A percentile compares a stretch with the other conserved stretches of the same genome.
Evolutionary conservation across 2,888 invertebrate species (phyloP).

Genomic region (Junonia oenone): DNA sequence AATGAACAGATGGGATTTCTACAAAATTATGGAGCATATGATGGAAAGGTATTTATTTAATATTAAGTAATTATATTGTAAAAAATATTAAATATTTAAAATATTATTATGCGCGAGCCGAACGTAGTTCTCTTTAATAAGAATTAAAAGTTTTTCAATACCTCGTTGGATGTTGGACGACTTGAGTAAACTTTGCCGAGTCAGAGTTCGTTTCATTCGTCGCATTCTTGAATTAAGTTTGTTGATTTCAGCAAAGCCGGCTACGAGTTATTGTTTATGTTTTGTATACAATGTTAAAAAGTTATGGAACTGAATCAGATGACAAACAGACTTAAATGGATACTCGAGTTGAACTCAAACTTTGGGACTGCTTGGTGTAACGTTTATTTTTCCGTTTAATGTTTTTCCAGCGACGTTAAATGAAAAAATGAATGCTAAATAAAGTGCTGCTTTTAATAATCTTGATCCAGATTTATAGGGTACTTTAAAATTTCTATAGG

Average conservation of each 20-base stretch:
- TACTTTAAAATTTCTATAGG: slow-evolving; percentile 55
- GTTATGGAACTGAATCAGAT: slow-evolving; percentile 29
- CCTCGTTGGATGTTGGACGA: slow-evolving; percentile 21
- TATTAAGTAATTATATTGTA: background rate
- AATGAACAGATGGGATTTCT: slow-evolving; percentile 83
- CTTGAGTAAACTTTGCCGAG: slow-evolving; percentile 27
- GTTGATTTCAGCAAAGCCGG: slow-evolving; percentile 31
- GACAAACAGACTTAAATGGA: slow-evolving; percentile 32
- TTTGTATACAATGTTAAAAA: slow-evolving; percentile 33
- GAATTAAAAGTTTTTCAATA: slow-evolving; percentile 27
- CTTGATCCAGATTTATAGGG: slow-evolving; percentile 10
- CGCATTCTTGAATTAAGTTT: slow-evolving; percentile 31
- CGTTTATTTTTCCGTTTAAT: slow-evolving; percentile 2
- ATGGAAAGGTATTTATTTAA: slow-evolving; percentile 66
- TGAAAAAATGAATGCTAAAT: background rate
- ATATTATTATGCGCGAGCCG: slow-evolving; percentile 5
- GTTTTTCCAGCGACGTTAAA: background rate
- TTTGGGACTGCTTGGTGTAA: background rate
- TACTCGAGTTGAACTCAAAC: slow-evolving; percentile 22
- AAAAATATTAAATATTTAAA: background rate
- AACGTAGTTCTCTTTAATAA: slow-evolving; percentile 15
- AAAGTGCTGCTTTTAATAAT: background rate
- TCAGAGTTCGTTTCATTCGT: slow-evolving; percentile 28
- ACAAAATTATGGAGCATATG: slow-evolving; percentile 81
- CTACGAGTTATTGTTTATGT: slow-evolving; percentile 32